Evolutionary conservation across 2,888 invertebrate species (phyloP), one percentile per base, ranked within the genome.

Genomic region (Coenonympha glycerion): DNA sequence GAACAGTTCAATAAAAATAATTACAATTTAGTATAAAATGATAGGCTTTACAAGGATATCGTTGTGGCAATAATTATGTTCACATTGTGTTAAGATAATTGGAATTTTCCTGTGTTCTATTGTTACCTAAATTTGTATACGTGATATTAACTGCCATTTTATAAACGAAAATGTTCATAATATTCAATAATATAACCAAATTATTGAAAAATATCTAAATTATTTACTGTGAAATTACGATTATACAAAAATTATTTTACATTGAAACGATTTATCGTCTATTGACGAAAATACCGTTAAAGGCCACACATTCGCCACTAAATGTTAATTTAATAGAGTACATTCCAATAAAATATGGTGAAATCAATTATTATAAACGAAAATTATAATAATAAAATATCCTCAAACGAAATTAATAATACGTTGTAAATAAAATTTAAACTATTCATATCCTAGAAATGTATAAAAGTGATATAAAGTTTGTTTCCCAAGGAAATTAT

Each of bases 361-460:
- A 40, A 36, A 31, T 49, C 39, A 52, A 56, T 34, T 52, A 41
- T 42, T 50, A n/a, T n/a, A 48, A 52, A 44, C 36, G 49, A 56
- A 36, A 44, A 30, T 22, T 49, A 49, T 33, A 50, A 53, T 2
- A 57, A 56, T 36, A 26, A 59, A 53, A 46, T 59, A 59, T 56
- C 53, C 52, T 56, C 47, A 41, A 18, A 37, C 18, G 2, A 46
- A 39, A 36, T 24, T 45, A 56, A 50, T 45, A 56, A 50, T 47
- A 68, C 61, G 62, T 63, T 81, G 79, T 80, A 82, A 71, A 80
- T 83, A 79, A 69, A 71, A 68, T 55, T 68, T 73, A 79, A 78
- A 71, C 73, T 83, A 80, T 81, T 87, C 86, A 87, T 87, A 87
- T 87, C 86, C 77, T 87, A 86, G 85, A 73, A 66, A 68, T 68